Evolutionary conservation across 2,888 invertebrate species (phyloP).

Genomic region (Plebejus anna): DNA sequence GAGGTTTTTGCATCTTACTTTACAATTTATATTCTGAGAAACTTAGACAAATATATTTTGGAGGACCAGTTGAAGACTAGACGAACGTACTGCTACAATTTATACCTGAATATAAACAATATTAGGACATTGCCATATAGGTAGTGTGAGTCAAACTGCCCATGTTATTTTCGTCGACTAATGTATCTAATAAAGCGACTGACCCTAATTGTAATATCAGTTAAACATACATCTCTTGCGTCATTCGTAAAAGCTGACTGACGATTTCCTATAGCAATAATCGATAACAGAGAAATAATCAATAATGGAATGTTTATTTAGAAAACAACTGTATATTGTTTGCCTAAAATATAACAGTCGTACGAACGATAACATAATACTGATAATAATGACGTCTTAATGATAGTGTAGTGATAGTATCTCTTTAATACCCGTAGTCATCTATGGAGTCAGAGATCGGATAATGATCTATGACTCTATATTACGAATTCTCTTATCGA

Average conservation of each 20-base stretch:
- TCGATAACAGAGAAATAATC: not conserved
- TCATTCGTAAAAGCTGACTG: conserved; percentile 3
- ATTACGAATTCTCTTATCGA: not conserved
- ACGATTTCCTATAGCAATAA: not conserved
- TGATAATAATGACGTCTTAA: not conserved
- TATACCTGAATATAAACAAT: not conserved
- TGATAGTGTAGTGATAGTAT: not conserved
- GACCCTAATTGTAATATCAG: conserved; percentile 22
- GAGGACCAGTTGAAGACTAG: too few species aligned
- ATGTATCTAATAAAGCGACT: conserved; percentile 21
- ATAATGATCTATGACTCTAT: too few species aligned
- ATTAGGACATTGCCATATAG: not conserved
- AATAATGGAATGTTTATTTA: not conserved
- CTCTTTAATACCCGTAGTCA: not conserved
- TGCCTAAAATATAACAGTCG: not conserved
- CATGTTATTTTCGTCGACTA: conserved; percentile 13
- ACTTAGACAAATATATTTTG: not conserved
- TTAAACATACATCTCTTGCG: conserved; percentile 24
- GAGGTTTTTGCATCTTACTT: too few species aligned
- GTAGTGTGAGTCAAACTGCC: not conserved
- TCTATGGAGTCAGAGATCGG: too few species aligned
- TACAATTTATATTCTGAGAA: too few species aligned
- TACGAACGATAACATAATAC: not conserved
- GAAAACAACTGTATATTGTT: not conserved
- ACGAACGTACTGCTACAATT: too few species aligned